A percentile compares a stretch with the other conserved stretches of the same genome.
phyloP scores from a whole-genome alignment of 2,888 invertebrate genomes.

The Colostygia pectinataria region DNA sequence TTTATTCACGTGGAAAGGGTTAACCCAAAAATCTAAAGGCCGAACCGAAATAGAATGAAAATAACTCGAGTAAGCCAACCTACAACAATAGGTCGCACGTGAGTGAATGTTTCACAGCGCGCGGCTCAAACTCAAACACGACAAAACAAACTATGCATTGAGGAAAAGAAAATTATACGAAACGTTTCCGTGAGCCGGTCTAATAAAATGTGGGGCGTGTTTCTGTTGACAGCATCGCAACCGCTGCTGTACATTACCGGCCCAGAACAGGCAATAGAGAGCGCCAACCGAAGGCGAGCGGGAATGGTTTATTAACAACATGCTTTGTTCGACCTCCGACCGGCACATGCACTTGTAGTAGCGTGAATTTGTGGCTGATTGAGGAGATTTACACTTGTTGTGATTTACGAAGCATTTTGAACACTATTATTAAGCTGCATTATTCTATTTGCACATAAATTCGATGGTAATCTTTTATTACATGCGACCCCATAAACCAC shows the following conservation, averaged over 20 bases:
- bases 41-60: slow-evolving; percentile 21
- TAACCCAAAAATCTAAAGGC: slow-evolving; percentile 19
- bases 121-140: slow-evolving; percentile 27
- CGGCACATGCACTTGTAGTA: slow-evolving; percentile 28
- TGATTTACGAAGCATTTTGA: slow-evolving; percentile 24
- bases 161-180: slow-evolving; percentile 35
- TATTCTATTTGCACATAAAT: slow-evolving; percentile 18
- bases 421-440: slow-evolving; percentile 23
- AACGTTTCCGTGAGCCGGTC: slow-evolving; percentile 31
- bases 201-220: slow-evolving; percentile 31
- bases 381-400: slow-evolving; percentile 33
- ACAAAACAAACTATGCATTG: slow-evolving; percentile 31
- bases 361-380: slow-evolving; percentile 31
- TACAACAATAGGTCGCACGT: slow-evolving; percentile 27
- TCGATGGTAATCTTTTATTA: slow-evolving; percentile 20
- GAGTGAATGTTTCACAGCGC: slow-evolving; percentile 27
- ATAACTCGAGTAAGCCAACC: slow-evolving; percentile 18
- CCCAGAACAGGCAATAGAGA: slow-evolving; percentile 19
- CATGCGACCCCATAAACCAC: slow-evolving; percentile 8
- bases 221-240: slow-evolving; percentile 19
- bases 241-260: slow-evolving; percentile 25
- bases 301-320: slow-evolving; percentile 27
- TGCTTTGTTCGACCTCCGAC: slow-evolving; percentile 27
- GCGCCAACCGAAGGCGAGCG: slow-evolving; percentile 22
- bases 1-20: slow-evolving; percentile 21